A percentile compares a stretch with the other conserved stretches of the same genome.
phyloP scores from a whole-genome alignment of 2,888 invertebrate genomes.

The Scaptomyza flava region DNA sequence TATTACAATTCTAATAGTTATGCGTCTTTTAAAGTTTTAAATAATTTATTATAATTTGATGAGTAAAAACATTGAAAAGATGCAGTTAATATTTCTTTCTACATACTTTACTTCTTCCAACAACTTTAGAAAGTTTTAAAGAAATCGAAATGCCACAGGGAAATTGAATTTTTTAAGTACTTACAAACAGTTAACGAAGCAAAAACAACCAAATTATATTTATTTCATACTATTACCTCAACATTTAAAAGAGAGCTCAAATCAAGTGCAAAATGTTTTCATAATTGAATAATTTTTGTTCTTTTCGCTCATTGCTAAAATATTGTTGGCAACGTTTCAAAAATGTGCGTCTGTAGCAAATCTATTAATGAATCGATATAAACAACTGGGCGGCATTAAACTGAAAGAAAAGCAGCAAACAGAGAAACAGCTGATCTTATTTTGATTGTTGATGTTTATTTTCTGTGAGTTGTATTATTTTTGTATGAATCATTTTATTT shows the following conservation, averaged over 20 bases:
- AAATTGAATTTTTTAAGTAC: no score
- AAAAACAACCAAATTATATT: no score
- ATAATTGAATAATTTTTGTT: slow-evolving; percentile 5
- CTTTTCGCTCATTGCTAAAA: neutral
- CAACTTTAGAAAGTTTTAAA: no score
- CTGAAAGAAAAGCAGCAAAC: slow-evolving; percentile 14
- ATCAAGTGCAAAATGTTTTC: neutral
- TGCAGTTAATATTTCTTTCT: neutral
- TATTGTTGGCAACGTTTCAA: slow-evolving; percentile 53
- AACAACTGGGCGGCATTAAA: slow-evolving; percentile 24
- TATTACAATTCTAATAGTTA: neutral
- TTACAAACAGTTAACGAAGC: no score
- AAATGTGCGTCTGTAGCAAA: slow-evolving; percentile 50
- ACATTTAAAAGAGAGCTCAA: slow-evolving; percentile 1
- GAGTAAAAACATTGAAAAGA: neutral
- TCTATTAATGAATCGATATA: slow-evolving; percentile 47
- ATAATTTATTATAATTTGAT: neutral
- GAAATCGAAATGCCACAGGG: no score
- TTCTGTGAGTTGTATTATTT: neutral
- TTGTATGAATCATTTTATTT: neutral
- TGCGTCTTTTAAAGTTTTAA: neutral
- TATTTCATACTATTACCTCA: no score
- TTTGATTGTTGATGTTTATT: neutral
- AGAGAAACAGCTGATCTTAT: slow-evolving; percentile 18
- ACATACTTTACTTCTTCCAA: no score